phyloP scores from a whole-genome alignment of 2,797 vertebrate species.

The Pygocentrus nattereri region DNA sequence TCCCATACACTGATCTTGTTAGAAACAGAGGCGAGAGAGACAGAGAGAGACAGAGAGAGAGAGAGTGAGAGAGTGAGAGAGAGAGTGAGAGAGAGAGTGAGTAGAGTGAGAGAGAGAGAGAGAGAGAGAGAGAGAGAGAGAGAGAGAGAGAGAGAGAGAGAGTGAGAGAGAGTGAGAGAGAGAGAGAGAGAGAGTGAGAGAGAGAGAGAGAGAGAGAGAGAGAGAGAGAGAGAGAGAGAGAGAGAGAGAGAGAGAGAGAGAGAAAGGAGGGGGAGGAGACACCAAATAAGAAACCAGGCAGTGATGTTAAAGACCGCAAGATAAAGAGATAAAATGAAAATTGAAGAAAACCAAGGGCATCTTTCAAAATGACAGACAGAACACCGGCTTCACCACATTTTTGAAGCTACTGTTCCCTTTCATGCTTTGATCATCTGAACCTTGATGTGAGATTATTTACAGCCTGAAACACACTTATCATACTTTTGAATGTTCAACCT shows the following conservation, averaged over 20 bases:
- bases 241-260: background rate
- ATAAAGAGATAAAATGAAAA: conserved; percentile 16
- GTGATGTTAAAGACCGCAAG: background rate
- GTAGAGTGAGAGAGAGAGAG: too few relatives aligned
- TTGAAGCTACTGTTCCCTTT: background rate
- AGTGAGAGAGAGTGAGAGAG: too few relatives aligned
- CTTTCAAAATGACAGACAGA: conserved; percentile 6
- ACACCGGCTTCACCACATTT: background rate
- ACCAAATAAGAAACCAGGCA: background rate
- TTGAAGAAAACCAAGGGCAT: background rate
- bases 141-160: too few relatives aligned
- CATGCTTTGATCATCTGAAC: conserved; percentile 4
- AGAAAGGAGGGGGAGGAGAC: background rate
- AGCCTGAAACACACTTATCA: background rate
- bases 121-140: too few relatives aligned
- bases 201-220: background rate
- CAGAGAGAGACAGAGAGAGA: too few relatives aligned
- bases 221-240: background rate
- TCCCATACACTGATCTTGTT: background rate
- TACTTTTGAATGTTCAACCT: conserved; percentile 2
- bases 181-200: too few relatives aligned
- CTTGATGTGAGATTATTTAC: background rate
- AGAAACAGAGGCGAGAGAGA: background rate
- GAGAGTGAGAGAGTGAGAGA: too few relatives aligned
- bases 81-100: too few relatives aligned